phyloP scores from a whole-genome alignment of 2,113 vertebrate genomes.

The Hystrix brachyura region DNA sequence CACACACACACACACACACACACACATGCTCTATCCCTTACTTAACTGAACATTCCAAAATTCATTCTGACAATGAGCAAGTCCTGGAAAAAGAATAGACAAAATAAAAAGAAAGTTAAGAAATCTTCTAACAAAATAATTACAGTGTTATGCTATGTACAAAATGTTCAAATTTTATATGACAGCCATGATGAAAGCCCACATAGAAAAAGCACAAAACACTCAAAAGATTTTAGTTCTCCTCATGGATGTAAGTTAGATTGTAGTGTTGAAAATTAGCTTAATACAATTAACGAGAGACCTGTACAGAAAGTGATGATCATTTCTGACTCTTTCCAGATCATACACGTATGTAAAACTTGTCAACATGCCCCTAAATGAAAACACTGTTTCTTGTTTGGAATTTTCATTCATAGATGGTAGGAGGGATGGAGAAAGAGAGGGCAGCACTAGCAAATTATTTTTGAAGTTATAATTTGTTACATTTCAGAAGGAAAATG shows the following conservation, averaged over 20 bases:
- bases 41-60: constrained; percentile 45
- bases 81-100: background rate
- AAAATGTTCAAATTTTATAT: constrained; percentile 61
- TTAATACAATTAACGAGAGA: constrained; percentile 59
- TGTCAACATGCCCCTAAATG: background rate
- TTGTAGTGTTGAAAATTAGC: background rate
- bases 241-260: background rate
- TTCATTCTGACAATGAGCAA: constrained; percentile 47
- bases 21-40: background rate
- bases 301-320: background rate
- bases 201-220: constrained; percentile 39
- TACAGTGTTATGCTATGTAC: background rate
- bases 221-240: background rate
- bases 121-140: background rate
- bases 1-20: no score
- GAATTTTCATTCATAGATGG: background rate
- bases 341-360: background rate
- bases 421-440: background rate
- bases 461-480: background rate
- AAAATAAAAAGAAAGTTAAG: background rate
- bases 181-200: constrained; percentile 46
- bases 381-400: background rate
- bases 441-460: background rate
- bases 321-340: background rate
- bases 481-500: constrained; percentile 13